A percentile compares a stretch with the other conserved stretches of the same genome.
Evolutionary conservation across 64 coral and sea anemone genomes (phyloP).

Genomic region (Stichodactyla mertensii): DNA sequence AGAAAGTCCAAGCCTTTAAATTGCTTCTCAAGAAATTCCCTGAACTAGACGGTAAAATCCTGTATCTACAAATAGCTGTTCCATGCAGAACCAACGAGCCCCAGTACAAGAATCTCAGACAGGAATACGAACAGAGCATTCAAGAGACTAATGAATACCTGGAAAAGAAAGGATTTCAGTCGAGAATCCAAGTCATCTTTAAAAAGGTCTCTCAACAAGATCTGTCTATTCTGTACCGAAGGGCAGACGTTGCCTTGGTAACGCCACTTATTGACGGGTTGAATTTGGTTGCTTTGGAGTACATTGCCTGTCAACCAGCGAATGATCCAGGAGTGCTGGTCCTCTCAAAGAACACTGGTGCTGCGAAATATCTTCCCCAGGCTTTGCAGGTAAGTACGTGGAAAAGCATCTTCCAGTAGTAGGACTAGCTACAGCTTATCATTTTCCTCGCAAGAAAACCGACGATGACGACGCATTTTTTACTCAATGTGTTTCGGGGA

Average conservation of each 20-base stretch:
- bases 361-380: neutral
- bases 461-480: too few species aligned
- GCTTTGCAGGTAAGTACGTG: neutral
- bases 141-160: neutral
- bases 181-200: neutral
- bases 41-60: neutral
- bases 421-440: too few species aligned
- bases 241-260: constrained; percentile 9
- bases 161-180: neutral
- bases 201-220: neutral
- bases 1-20: neutral
- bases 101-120: neutral
- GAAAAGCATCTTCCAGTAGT: too few species aligned
- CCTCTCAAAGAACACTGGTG: neutral
- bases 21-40: neutral
- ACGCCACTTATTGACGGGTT: constrained; percentile 8
- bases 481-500: too few species aligned
- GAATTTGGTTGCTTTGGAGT: constrained; percentile 7
- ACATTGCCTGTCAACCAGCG: neutral
- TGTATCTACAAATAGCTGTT: constrained; percentile 1
- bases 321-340: neutral
- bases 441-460: too few species aligned
- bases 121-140: neutral
- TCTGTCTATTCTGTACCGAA: neutral
- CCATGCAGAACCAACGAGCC: neutral